Conservation (phyloP, 1,140 invertebrate species). For the Drosophila nigromelanica region DNA sequence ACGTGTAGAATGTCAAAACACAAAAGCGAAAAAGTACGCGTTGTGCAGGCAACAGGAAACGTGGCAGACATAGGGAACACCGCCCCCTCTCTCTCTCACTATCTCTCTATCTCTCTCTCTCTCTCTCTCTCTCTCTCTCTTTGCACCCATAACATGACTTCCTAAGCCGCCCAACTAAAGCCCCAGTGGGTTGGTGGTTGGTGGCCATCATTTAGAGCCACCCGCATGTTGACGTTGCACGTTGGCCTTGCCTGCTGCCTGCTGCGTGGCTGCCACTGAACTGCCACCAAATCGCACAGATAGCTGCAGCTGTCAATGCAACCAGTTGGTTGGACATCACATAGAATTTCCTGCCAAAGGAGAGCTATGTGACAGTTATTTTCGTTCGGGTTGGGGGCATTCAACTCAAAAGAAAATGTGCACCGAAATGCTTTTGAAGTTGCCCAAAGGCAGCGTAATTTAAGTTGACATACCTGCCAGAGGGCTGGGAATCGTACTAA, state of each 20-base stretch:
- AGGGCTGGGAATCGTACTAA: neutral
- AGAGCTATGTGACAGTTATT: slow-evolving; percentile 8
- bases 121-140: neutral
- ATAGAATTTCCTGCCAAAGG: neutral
- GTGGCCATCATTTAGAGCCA: slow-evolving; percentile 3
- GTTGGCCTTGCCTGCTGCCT: slow-evolving; percentile 31
- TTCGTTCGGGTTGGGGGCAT: slow-evolving; percentile 6
- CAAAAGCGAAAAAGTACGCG: slow-evolving; percentile 47
- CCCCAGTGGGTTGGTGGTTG: slow-evolving; percentile 10
- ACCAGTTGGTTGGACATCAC: slow-evolving; percentile 12
- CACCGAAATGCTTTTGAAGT: slow-evolving; percentile 38
- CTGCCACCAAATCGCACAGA: too few relatives aligned
- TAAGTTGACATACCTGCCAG: slow-evolving; percentile 19
- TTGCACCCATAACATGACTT: neutral
- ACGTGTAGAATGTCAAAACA: slow-evolving; percentile 32
- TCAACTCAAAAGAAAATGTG: slow-evolving; percentile 9
- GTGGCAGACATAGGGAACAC: slow-evolving; percentile 14
- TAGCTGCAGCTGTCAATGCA: slow-evolving; percentile 39
- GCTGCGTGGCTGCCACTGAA: slow-evolving; percentile 14
- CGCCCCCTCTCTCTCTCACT: neutral
- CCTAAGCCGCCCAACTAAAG: slow-evolving; percentile 14
- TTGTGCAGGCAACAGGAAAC: slow-evolving; percentile 37
- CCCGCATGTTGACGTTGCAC: slow-evolving; percentile 14
- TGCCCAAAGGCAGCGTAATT: slow-evolving; percentile 5
- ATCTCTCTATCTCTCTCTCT: neutral